Conservation (phyloP, 2,888 invertebrate species). For the Sinodicranocentrus sp. region DNA sequence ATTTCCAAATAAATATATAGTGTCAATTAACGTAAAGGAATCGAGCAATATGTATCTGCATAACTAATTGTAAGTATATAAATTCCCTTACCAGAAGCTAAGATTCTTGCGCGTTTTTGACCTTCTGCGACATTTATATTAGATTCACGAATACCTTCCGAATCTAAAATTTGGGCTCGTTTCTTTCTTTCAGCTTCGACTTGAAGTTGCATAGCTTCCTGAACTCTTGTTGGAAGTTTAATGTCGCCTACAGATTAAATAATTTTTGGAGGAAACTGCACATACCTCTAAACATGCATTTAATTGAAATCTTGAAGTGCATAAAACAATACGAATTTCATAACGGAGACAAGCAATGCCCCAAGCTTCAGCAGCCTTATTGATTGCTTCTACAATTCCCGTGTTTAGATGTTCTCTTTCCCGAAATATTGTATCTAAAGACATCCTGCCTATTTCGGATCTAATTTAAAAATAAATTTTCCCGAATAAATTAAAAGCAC, state of each 20-base stretch:
- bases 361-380: conserved; percentile 99
- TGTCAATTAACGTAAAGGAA: too few species aligned
- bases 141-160: conserved; percentile 93
- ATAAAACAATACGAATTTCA: conserved; percentile 91
- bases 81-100: conserved; percentile 86
- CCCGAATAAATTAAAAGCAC: background rate
- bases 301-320: background rate
- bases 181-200: conserved; percentile 99
- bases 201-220: conserved; percentile 99
- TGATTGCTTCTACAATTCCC: conserved; percentile 96
- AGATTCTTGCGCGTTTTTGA: conserved; percentile 92
- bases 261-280: too few species aligned
- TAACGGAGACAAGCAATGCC: conserved; percentile 97
- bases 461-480: conserved; percentile 42
- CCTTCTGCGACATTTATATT: conserved; percentile 99
- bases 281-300: conserved; percentile 6
- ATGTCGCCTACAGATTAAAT: conserved; percentile 94
- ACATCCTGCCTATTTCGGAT: conserved; percentile 98
- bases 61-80: too few species aligned
- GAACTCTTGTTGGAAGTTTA: conserved; percentile 91
- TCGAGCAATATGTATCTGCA: too few species aligned
- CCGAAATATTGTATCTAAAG: conserved; percentile 96
- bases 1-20: too few species aligned
- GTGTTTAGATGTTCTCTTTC: conserved; percentile 98
- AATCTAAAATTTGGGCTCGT: conserved; percentile 97